These are phyloP conservation scores for Marcusenius ussheri DNA, from an alignment of 2,113 vertebrate genomes.

Conservation along the genomic window DNA sequence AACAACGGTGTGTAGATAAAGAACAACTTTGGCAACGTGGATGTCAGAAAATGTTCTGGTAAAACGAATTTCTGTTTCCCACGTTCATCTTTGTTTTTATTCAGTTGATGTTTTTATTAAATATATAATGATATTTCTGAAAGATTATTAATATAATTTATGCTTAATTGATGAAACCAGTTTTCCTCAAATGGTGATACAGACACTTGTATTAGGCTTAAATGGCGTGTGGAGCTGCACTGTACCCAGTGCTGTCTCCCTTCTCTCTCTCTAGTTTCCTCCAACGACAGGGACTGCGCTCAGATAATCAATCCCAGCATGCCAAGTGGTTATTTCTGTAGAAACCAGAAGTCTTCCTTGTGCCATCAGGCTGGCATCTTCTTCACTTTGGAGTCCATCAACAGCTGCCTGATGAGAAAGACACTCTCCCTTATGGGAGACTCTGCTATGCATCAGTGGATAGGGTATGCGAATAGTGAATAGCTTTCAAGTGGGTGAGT, in stretches of 20 bases:
- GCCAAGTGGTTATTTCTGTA: conserved; percentile 31
- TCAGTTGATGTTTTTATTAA: too few relatives aligned
- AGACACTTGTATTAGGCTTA: not conserved
- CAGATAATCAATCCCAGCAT: conserved; percentile 31
- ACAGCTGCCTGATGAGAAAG: conserved; percentile 14
- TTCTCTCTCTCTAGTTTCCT: not conserved
- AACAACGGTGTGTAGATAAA: not conserved
- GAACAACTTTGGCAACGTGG: not conserved
- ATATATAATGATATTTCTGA: too few relatives aligned
- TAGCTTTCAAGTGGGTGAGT: conserved; percentile 28
- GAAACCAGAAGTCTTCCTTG: conserved; percentile 27
- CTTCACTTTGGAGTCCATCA: conserved; percentile 14
- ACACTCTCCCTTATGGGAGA: conserved; percentile 19
- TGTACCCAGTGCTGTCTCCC: not conserved
- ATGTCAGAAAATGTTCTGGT: not conserved
- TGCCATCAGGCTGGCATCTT: conserved; percentile 33
- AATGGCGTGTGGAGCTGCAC: too few relatives aligned
- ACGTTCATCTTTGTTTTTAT: too few relatives aligned
- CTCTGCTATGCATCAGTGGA: conserved; percentile 39
- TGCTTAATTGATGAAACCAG: too few relatives aligned
- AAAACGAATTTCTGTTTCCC: not conserved
- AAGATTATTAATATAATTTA: too few relatives aligned
- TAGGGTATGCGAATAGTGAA: conserved; percentile 20
- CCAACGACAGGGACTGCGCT: conserved; percentile 27
- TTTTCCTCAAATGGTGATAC: too few relatives aligned